Evolutionary conservation across 2,888 invertebrate species (phyloP).

Genomic region (Eurois occulta): DNA sequence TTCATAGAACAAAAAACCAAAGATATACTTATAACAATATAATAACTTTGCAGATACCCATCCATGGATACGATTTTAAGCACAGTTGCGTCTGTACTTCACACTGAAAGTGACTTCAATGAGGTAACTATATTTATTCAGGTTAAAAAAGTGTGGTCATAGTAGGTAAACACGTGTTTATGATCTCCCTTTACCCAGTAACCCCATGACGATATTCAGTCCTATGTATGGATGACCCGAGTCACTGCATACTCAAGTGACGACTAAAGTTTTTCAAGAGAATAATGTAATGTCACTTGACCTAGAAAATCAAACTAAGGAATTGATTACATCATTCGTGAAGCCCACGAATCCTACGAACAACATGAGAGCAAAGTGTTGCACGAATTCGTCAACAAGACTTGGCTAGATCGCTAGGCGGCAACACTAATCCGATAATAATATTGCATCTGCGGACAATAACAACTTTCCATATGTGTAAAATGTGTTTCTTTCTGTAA

Average conservation of each 20-base stretch:
- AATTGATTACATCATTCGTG: not conserved
- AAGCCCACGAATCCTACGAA: not conserved
- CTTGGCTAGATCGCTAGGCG: not conserved
- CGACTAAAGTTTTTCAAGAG: not conserved
- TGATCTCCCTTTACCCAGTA: not conserved
- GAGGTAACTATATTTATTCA: conserved; percentile 73
- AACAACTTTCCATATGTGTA: no score
- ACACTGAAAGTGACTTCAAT: conserved; percentile 79
- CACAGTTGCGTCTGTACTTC: conserved; percentile 76
- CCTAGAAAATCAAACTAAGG: not conserved
- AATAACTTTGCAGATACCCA: conserved; percentile 75
- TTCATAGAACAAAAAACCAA: not conserved
- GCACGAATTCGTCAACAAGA: not conserved
- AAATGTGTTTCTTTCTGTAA: no score
- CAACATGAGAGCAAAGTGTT: conserved; percentile 17
- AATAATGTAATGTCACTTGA: not conserved
- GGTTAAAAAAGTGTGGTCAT: not conserved
- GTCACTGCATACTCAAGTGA: not conserved
- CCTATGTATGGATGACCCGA: not conserved
- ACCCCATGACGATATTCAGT: not conserved
- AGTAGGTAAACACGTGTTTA: not conserved
- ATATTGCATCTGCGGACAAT: no score
- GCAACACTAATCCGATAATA: not conserved
- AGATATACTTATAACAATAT: not conserved
- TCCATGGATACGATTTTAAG: conserved; percentile 79